phyloP scores from a whole-genome alignment of 2,888 invertebrate genomes.

The Heliconius charithonia region DNA sequence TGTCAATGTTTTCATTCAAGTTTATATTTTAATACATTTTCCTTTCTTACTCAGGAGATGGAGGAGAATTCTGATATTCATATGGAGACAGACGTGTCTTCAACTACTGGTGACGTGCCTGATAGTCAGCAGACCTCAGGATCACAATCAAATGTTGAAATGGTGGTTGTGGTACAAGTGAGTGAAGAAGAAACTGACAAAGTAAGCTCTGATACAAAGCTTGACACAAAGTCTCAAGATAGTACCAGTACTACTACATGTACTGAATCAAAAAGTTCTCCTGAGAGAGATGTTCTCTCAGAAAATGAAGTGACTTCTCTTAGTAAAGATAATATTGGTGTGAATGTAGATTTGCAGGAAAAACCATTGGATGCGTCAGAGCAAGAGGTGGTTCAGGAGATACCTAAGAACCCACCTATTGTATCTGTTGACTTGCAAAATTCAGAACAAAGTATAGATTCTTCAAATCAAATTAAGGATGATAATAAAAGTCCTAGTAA shows the following conservation, averaged over 20 bases:
- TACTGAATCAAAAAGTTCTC: constrained; percentile 19
- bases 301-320: constrained; percentile 24
- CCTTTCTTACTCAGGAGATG: constrained; percentile 65
- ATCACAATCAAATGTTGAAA: constrained; percentile 66
- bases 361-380: not conserved
- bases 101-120: constrained; percentile 68
- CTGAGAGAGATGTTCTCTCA: constrained; percentile 23
- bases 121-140: constrained; percentile 64
- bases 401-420: constrained; percentile 2
- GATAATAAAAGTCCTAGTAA: constrained; percentile 28
- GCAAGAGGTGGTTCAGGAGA: constrained; percentile 15
- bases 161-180: constrained; percentile 68
- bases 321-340: not conserved
- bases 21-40: constrained; percentile 29
- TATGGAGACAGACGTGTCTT: constrained; percentile 77
- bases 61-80: constrained; percentile 71
- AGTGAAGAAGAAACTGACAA: constrained; percentile 52
- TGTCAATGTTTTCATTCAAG: constrained; percentile 54
- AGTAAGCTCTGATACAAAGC: constrained; percentile 24
- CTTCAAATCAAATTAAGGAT: constrained; percentile 43
- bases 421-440: constrained; percentile 19
- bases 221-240: constrained; percentile 26
- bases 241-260: constrained; percentile 7
- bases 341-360: not conserved
- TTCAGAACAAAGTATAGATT: constrained; percentile 54